Percentiles rank a stretch among this genome's conserved stretches.
phyloP scores from a whole-genome alignment of 2,113 vertebrate genomes.

The Orycteropus afer region DNA sequence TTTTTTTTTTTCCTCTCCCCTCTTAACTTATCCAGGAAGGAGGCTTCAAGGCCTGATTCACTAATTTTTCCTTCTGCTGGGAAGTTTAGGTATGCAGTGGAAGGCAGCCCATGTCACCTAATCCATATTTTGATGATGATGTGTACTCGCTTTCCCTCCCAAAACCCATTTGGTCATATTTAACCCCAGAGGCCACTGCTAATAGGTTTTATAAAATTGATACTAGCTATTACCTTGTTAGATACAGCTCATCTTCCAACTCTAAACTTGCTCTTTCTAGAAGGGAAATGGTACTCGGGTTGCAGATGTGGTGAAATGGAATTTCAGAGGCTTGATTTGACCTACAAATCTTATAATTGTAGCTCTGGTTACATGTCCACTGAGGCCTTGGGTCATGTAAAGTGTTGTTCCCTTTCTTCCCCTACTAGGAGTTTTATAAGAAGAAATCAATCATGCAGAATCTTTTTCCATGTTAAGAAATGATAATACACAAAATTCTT shows the following conservation, averaged over 20 bases:
- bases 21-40: constrained; percentile 48
- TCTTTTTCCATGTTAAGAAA: not conserved
- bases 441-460: not conserved
- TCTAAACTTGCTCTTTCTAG: constrained; percentile 69
- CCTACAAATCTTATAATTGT: constrained; percentile 70
- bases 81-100: constrained; percentile 19
- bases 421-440: not conserved
- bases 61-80: not conserved
- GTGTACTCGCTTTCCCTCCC: not conserved
- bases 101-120: not conserved
- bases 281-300: constrained; percentile 71
- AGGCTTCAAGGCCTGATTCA: constrained; percentile 43
- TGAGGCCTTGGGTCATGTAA: not conserved
- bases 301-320: constrained; percentile 69
- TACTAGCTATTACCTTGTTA: constrained; percentile 49
- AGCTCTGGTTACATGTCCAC: constrained; percentile 47
- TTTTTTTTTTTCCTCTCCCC: not conserved
- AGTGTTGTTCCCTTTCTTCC: not conserved
- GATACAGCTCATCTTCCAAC: constrained; percentile 57
- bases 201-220: constrained; percentile 62
- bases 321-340: constrained; percentile 75
- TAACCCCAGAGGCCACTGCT: constrained; percentile 51
- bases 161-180: not conserved
- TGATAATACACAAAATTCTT: not conserved
- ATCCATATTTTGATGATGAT: constrained; percentile 2